A percentile compares a stretch with the other conserved stretches of the same genome.
Conservation (phyloP, 2,113 vertebrate species). For the Rhombomys opimus region DNA sequence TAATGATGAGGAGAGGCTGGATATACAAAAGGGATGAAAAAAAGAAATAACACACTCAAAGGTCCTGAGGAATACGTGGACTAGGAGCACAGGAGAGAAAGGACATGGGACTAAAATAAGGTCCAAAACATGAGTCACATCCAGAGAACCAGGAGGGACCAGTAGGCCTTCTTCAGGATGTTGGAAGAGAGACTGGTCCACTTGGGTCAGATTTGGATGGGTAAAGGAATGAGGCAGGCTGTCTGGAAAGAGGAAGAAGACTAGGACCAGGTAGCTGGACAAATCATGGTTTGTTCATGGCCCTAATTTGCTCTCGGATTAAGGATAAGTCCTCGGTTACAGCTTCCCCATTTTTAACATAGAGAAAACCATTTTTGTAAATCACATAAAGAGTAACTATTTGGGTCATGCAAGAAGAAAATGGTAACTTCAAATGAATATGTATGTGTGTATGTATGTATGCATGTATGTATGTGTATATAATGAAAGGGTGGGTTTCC, state of each 20-base stretch:
- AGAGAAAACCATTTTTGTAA: background rate
- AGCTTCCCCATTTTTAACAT: background rate
- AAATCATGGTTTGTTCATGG: background rate
- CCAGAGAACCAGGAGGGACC: background rate
- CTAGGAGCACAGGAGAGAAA: background rate
- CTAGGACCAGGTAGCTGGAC: background rate
- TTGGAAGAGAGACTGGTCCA: background rate
- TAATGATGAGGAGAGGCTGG: background rate
- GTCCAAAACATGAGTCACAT: background rate
- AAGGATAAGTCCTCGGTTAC: background rate
- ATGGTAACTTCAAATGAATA: background rate
- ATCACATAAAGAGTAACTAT: background rate
- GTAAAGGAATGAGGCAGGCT: background rate
- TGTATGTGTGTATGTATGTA: too few relatives aligned
- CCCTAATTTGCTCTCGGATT: background rate
- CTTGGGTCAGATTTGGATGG: background rate
- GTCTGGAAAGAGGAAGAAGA: background rate
- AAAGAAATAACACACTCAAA: background rate
- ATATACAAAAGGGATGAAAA: background rate
- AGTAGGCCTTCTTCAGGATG: background rate
- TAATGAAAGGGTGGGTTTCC: background rate
- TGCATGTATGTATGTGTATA: background rate
- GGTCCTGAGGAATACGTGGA: background rate
- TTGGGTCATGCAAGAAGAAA: background rate
- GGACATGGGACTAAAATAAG: background rate